Conservation (phyloP, 2,888 invertebrate species). For the Lapara coniferarum region DNA sequence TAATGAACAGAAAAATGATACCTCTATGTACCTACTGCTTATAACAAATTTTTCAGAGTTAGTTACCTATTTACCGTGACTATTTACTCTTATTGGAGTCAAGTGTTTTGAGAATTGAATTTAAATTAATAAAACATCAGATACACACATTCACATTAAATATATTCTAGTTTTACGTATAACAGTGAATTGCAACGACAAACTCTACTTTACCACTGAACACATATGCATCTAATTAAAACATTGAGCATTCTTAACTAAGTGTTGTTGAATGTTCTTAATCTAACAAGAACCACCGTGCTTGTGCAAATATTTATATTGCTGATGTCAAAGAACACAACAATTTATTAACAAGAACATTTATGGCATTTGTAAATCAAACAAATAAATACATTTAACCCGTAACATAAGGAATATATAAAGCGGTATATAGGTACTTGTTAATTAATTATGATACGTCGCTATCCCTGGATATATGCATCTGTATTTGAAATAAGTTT, state of each 20-base stretch:
- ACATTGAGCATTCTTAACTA: conserved; percentile 79
- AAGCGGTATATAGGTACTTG: conserved; percentile 46
- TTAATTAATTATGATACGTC: conserved; percentile 51
- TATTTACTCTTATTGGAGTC: conserved; percentile 6
- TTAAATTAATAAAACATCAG: conserved; percentile 9
- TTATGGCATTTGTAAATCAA: conserved; percentile 77
- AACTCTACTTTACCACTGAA: conserved; percentile 47
- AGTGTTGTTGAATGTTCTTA: conserved; percentile 61
- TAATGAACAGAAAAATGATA: neutral
- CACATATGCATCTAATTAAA: conserved; percentile 53
- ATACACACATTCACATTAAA: conserved; percentile 17
- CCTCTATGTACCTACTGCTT: too few species aligned
- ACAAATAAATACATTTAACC: conserved; percentile 69
- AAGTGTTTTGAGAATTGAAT: neutral
- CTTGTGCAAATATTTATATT: conserved; percentile 68
- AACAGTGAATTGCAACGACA: conserved; percentile 59
- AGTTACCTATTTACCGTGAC: neutral
- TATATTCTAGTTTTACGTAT: conserved; percentile 55
- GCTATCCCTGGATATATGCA: conserved; percentile 55
- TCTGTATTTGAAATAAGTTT: conserved; percentile 32
- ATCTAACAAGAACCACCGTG: conserved; percentile 71
- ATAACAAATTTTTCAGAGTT: too few species aligned
- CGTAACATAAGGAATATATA: conserved; percentile 66
- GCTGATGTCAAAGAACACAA: conserved; percentile 66
- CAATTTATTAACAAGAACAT: conserved; percentile 71